phyloP scores from a whole-genome alignment of 1,140 invertebrate species.

The Papilio polytes region DNA sequence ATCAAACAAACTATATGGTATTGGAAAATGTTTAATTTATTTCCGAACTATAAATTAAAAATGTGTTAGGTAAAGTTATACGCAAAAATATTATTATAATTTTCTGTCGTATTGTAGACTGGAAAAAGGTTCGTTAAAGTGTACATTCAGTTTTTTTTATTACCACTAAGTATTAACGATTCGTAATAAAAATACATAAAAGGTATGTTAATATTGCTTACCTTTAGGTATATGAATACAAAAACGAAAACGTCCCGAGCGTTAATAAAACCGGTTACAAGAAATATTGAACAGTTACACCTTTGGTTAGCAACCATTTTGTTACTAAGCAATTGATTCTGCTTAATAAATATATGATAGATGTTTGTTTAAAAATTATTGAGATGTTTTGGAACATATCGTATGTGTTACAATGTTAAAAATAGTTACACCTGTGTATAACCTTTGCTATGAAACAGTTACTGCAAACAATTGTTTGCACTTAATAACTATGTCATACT shows the following conservation, averaged over 20 bases:
- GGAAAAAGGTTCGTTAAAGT: neutral
- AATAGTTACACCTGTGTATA: neutral
- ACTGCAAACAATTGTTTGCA: neutral
- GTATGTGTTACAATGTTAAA: neutral
- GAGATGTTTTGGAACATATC: neutral
- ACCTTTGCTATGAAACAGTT: neutral
- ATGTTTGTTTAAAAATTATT: neutral
- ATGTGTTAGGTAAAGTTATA: neutral
- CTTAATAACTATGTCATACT: neutral
- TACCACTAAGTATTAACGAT: neutral
- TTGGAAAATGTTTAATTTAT: neutral
- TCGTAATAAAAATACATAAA: neutral
- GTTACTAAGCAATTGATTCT: slow-evolving; percentile 1
- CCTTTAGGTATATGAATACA: neutral
- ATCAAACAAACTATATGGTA: neutral
- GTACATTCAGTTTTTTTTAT: slow-evolving; percentile 8
- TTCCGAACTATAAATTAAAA: neutral
- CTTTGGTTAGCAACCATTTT: slow-evolving; percentile 5
- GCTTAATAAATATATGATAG: neutral
- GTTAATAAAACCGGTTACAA: slow-evolving; percentile 16
- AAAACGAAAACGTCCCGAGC: neutral
- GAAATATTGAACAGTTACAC: slow-evolving; percentile 5
- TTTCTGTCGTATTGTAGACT: neutral
- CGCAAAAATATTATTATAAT: neutral
- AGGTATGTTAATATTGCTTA: neutral